Base-by-base conservation (phyloP, 1,140 invertebrate genomes). In the Lysiphlebus fabarum region DNA sequence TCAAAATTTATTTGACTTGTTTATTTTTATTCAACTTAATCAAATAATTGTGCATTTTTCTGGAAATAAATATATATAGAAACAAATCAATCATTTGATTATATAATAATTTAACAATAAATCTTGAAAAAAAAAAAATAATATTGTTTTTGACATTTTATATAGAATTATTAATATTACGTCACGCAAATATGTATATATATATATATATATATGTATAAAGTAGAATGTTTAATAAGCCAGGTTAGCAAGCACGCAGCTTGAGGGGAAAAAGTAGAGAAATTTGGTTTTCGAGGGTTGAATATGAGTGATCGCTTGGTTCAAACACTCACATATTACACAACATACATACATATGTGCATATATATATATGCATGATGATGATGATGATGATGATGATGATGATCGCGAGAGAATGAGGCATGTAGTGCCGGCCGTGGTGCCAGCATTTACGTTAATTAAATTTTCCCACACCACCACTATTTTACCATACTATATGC, bases 371-470 rank as follows among this genome's bases (percentile, higher is more conserved):
- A 26, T 4, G 4, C 17, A 26, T 26, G 17, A 26, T n/a, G n/a
- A n/a, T n/a, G n/a, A n/a, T n/a, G n/a, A n/a, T n/a, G n/a, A n/a
- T n/a, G n/a, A n/a, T n/a, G n/a, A n/a, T n/a, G n/a, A n/a, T n/a
- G n/a, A n/a, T 26, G 17, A 26, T 26, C 17, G 17, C 17, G 17
- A 26, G 17, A 26, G 17, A 26, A 26, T 26, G 17, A 26, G 70
- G 70, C 64, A 68, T 59, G 61, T 61, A 61, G 68, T 59, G 61
- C 65, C 65, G 67, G 64, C 65, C 66, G 67, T 69, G 70, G 71
- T 64, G 69, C 67, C 71, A 70, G 71, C 76, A 78, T 79, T 79
- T 77, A 76, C 76, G 77, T 79, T 79, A 79, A 79, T 79, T 79
- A 78, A 79, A 79, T 79, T 78, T 79, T 67, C 71, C 72, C 71